A percentile compares a stretch with the other conserved stretches of the same genome.
phyloP scores from a whole-genome alignment of 2,113 vertebrate genomes.

The Dissostichus mawsoni region DNA sequence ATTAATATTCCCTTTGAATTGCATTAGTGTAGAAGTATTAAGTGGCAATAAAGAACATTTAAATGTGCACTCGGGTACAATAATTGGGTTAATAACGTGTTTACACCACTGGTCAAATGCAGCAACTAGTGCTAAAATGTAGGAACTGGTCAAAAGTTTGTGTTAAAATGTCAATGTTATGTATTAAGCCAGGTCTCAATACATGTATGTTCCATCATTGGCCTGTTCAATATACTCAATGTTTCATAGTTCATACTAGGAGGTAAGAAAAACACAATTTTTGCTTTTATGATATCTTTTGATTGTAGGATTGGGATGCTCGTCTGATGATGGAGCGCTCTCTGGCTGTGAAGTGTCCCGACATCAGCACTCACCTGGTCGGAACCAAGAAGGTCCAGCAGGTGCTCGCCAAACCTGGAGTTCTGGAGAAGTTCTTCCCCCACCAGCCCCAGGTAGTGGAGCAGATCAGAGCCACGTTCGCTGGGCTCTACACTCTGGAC shows the following conservation, averaged over 20 bases:
- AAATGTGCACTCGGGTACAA: too few species aligned
- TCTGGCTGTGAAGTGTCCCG: conserved; percentile 92
- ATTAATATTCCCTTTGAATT: too few species aligned
- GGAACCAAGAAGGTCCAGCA: conserved; percentile 99
- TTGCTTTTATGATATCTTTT: background rate
- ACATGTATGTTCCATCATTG: background rate
- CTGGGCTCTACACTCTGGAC: conserved; percentile 93
- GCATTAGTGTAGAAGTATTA: too few species aligned
- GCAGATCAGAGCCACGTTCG: conserved; percentile 90
- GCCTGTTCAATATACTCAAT: background rate
- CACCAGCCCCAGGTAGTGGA: conserved; percentile 78
- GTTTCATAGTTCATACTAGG: background rate
- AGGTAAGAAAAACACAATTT: background rate
- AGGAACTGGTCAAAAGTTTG: too few species aligned
- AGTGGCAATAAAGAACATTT: too few species aligned
- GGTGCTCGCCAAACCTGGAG: conserved; percentile 87
- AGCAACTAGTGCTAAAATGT: too few species aligned
- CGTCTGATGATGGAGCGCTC: conserved; percentile 94
- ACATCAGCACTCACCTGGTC: conserved; percentile 93
- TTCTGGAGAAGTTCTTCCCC: conserved; percentile 89
- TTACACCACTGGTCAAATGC: too few species aligned
- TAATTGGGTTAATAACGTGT: too few species aligned
- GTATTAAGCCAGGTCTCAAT: background rate
- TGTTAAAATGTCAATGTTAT: background rate
- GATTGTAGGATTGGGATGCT: conserved; percentile 89